Percentiles rank a stretch among this genome's conserved stretches.
These are phyloP conservation scores for Amia ocellicauda DNA, from an alignment of 2,113 vertebrate genomes.

Conservation along the genomic window DNA sequence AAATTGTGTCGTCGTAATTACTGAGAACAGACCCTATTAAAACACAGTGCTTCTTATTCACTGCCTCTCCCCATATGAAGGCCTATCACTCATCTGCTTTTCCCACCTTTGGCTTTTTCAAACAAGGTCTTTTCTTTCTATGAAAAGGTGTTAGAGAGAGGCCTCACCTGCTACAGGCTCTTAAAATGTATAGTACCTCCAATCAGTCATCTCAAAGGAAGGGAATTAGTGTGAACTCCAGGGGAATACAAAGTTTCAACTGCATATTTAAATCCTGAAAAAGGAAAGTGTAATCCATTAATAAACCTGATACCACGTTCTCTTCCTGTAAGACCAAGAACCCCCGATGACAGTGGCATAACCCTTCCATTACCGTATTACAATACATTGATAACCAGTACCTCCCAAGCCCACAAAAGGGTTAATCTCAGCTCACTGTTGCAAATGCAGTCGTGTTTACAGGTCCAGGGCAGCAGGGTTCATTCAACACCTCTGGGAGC, in stretches of 20 bases:
- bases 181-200: constrained; percentile 54
- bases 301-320: no score
- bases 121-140: constrained; percentile 17
- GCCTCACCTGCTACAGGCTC: constrained; percentile 67
- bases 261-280: neutral
- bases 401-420: no score
- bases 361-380: neutral
- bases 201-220: neutral
- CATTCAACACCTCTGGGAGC: no score
- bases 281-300: no score
- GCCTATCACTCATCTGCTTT: constrained; percentile 53
- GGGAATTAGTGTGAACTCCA: neutral
- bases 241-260: neutral
- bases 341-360: no score
- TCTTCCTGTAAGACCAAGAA: no score
- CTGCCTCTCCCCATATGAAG: constrained; percentile 56
- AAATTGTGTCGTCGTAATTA: constrained; percentile 89
- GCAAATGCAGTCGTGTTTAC: no score
- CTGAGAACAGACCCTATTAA: constrained; percentile 89
- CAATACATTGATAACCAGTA: no score
- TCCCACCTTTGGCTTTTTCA: constrained; percentile 20
- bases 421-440: no score
- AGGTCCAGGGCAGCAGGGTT: no score
- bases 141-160: constrained; percentile 28
- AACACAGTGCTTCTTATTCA: constrained; percentile 67